Base-by-base conservation (phyloP, 1,140 invertebrate species). In the Acromyrmex charruanus region DNA sequence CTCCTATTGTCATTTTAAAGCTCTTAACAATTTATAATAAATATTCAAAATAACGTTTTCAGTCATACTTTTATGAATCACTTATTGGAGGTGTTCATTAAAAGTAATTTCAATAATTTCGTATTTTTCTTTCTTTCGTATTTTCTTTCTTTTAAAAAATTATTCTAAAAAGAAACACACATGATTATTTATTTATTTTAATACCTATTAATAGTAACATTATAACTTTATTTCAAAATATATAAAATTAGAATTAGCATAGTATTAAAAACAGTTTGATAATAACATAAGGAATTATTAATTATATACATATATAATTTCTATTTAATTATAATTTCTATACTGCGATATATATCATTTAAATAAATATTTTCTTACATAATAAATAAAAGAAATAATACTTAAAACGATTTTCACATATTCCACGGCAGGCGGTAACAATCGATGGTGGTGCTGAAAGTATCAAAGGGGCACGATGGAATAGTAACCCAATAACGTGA, bases 401-500 rank as follows among this genome's bases (percentile, higher is more conserved):
- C 5, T n/a, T 28, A 51, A 14, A 77, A 79, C 28, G 16, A 82
- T 61, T 31, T 75, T 51, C 25, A 18, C 61, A 53, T 35, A 7
- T 53, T 55, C 14, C 12, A 10, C 1, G 49, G 14, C 7, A 14
- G n/a, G 39, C 3, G 14, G 9, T 39, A 28, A 6, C 14, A 18
- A 61, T 61, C 25, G 31, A 77, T 55, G 59, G 4, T 75, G 49
- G 51, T 21, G 53, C 0, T 66, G n/a, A 55, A 39, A 35, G 59
- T 81, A n/a, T 51, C 77, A 25, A 87, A 66, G 63, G 35, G 18
- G 63, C 74, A 85, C 25, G 55, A 18, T 77, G 88, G 31, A 74
- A 89, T 84, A 61, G 75, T 91, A 91, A 88, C 88, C 88, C 72
- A 90, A 87, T 90, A 91, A 91, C 39, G 53, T 53, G 69, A 71